Conservation (phyloP, 2,888 invertebrate genomes). For the Leptinotarsa haldemani region DNA sequence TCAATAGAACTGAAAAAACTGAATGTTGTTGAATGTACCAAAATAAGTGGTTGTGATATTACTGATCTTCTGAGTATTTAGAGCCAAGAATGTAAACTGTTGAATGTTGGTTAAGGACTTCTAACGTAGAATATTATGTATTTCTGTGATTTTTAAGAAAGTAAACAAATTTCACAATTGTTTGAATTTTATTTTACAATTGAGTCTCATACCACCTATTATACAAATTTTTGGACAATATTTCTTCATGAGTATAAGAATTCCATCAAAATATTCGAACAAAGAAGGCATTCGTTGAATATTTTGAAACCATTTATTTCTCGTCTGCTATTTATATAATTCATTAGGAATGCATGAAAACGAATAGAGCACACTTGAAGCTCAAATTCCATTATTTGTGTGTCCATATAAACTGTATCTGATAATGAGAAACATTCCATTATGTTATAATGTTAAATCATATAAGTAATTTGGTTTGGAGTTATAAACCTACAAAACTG, state of each 20-base stretch:
- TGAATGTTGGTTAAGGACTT: slow-evolving; percentile 41
- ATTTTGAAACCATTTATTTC: slow-evolving; percentile 29
- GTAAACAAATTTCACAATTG: slow-evolving; percentile 35
- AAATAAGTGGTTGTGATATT: slow-evolving; percentile 38
- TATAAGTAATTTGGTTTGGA: too few relatives aligned
- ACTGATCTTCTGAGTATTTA: slow-evolving; percentile 32
- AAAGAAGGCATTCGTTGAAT: slow-evolving; percentile 42
- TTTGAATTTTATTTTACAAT: slow-evolving; percentile 32
- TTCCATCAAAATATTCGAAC: slow-evolving; percentile 35
- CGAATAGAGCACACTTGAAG: neutral
- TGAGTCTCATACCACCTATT: slow-evolving; percentile 15
- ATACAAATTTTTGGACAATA: slow-evolving; percentile 24
- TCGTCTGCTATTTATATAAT: neutral
- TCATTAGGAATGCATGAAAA: neutral
- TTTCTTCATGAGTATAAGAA: neutral
- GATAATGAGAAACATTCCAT: neutral
- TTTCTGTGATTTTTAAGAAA: slow-evolving; percentile 39
- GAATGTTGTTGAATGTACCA: slow-evolving; percentile 25
- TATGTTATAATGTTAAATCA: too few relatives aligned
- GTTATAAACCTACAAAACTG: neutral
- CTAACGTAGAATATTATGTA: slow-evolving; percentile 31
- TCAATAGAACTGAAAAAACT: neutral
- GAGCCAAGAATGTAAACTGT: slow-evolving; percentile 38
- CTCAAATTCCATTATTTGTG: neutral
- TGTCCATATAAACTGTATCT: neutral